phyloP scores from a whole-genome alignment of 2,797 vertebrate genomes.

The Discoglossus pictus region DNA sequence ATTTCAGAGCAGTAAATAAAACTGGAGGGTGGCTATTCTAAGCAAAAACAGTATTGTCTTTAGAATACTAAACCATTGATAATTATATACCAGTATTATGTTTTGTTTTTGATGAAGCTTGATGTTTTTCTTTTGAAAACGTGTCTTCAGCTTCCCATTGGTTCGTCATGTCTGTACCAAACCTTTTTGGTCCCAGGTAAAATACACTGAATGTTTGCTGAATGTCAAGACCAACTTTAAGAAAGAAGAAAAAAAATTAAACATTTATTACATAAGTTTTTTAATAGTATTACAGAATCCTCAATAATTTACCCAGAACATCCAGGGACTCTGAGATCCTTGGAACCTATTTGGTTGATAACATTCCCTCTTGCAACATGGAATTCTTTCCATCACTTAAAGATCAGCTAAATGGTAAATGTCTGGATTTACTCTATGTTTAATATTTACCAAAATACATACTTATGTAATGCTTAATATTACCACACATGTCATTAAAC shows the following conservation, averaged over 20 bases:
- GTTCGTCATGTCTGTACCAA: conserved; percentile 58
- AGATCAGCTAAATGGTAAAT: too few species aligned
- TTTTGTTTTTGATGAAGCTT: conserved; percentile 43
- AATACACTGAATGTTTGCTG: conserved; percentile 78
- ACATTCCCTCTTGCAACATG: not conserved
- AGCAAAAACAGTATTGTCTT: too few species aligned
- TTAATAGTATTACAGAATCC: conserved; percentile 2
- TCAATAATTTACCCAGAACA: conserved; percentile 28
- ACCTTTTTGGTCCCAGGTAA: conserved; percentile 71
- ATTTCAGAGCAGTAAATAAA: not conserved
- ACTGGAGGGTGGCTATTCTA: too few species aligned
- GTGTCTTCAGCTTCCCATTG: conserved; percentile 57
- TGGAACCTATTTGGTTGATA: not conserved
- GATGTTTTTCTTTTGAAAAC: conserved; percentile 48
- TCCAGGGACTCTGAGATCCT: too few species aligned
- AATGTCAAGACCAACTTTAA: conserved; percentile 89
- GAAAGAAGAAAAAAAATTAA: conserved; percentile 42
- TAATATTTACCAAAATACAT: too few species aligned
- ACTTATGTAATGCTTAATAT: too few species aligned
- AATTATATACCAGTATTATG: conserved; percentile 62
- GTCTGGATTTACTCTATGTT: too few species aligned
- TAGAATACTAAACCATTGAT: not conserved
- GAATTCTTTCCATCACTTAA: too few species aligned
- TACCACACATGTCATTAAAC: too few species aligned
- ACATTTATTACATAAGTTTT: conserved; percentile 13